Evolutionary conservation across 2,888 invertebrate genomes (phyloP), one percentile per base, ranked within the genome.

Genomic region (Mamestra brassicae): DNA sequence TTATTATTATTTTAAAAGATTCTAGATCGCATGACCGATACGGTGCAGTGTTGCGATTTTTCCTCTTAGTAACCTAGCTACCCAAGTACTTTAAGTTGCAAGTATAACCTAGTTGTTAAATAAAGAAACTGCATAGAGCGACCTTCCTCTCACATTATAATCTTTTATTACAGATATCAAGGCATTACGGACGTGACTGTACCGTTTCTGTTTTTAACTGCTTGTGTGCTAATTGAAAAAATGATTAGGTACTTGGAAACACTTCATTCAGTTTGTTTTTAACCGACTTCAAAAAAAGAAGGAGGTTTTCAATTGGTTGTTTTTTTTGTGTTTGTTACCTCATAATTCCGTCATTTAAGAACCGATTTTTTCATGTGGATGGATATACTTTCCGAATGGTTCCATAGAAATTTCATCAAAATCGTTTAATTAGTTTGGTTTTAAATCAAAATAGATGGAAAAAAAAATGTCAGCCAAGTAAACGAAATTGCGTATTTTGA

Each of bases 121-220:
- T 64, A 83, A 80, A 72, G 57, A 68, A 79, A 83, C 73, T 72
- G 68, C 68, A 79, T 47, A 65, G 7, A 57, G 6, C 52, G 68
- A 84, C 84, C 84, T 84, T 86, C 70, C 63, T 84, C 70, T 76
- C 26, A 57, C 73, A 58, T 67, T 34, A 80, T 55, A 70, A 54
- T 52, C n/a, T 63, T 63, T 60, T 70, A 75, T 55, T 50, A 11
- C 63, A 82, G 62, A 54, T 58, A 70, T 66, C 62, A 63, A 57
- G 54, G 47, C 60, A 42, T 58, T 70, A 45, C 72, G 79, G 63
- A 83, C 64, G 72, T 83, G 80, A 80, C 79, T 61, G 13, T 17
- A 42, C 47, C 7, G 34, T 80, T 74, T 62, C n/a, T 75, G 34
- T 17, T 8, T 17, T 42, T 36, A 60, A 38, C 6, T 54, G 34